Base-by-base conservation (phyloP, 2,797 vertebrate genomes). In the Avahi laniger region DNA sequence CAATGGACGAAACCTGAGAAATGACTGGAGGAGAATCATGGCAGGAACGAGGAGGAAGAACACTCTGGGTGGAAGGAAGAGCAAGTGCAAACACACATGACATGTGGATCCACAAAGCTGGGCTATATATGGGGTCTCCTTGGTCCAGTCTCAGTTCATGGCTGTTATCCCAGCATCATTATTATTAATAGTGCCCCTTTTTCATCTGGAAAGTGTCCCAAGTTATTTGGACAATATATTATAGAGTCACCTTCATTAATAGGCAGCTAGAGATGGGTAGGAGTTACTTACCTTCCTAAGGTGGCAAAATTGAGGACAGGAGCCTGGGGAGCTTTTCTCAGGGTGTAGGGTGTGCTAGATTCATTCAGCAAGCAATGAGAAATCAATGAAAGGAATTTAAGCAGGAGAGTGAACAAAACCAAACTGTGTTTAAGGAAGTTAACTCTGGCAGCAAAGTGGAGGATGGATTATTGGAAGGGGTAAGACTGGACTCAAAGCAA, bases 401-500 rank as follows among this genome's bases (percentile, higher is more conserved):
- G 17, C 13, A 26, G 5, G 28, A 54, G 7, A 30, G 2, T 38
- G 35, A 69, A 59, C 15, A 73, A 82, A 95, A 54, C 22, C 63
- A 73, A 26, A 72, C 41, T 76, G 46, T 72, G 30, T 85, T 75
- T 63, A 75, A 84, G 17, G 67, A 61, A 88, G n/a, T 38, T 70
- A 76, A 52, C 69, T 89, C 28, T 26, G 33, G 20, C 57, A 73
- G 48, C n/a, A 30, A 70, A 92, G 35, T 43, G 13, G 15, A 92
- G 38, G 41, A 85, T 65, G 48, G 35, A 85, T 85, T 95, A 81
- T 20, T 89, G n/a, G 33, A 86, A 65, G 61, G 48, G 88, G 30
- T 76, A 78, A 89, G 38, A 38, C 4, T 91, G 38, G 65, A 91
- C 78, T 96, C 38, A 1, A n/a, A 24, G 52, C 89, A 69, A 63